These are phyloP conservation scores for Idaea dimidiata DNA, from an alignment of 2,888 invertebrate species.

Conservation along the genomic window DNA sequence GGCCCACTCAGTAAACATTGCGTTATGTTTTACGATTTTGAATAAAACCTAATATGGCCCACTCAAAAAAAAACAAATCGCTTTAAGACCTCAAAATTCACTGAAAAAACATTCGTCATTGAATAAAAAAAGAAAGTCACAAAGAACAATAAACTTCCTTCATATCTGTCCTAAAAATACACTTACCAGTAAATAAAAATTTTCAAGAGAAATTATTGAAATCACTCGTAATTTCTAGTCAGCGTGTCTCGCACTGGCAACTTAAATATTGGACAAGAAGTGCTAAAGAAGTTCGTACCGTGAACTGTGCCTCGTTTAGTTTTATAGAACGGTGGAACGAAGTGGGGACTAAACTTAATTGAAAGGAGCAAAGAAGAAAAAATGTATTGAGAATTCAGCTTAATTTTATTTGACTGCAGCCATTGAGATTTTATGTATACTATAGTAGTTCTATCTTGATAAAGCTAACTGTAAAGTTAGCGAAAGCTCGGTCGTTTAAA, in stretches of 20 bases:
- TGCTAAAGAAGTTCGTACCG: neutral
- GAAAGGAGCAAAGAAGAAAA: neutral
- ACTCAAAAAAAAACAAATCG: neutral
- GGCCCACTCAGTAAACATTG: no score
- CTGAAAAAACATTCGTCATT: neutral
- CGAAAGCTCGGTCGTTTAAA: no score
- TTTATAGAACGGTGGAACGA: neutral
- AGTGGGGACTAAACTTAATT: neutral
- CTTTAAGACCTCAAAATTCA: neutral
- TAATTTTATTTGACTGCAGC: no score
- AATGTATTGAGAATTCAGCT: neutral
- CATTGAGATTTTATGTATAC: no score
- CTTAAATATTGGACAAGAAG: neutral
- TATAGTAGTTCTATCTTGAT: no score
- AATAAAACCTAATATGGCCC: no score
- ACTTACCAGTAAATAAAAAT: neutral
- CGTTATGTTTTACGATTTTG: no score
- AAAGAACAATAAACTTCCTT: neutral
- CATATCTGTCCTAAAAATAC: neutral
- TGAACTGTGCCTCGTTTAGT: neutral
- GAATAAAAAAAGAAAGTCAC: neutral
- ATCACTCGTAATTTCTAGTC: neutral
- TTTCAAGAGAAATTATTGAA: neutral
- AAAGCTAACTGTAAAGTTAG: no score
- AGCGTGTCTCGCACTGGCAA: neutral